Conservation (phyloP, 2,888 invertebrate species). For the Chloromyia formosa region DNA sequence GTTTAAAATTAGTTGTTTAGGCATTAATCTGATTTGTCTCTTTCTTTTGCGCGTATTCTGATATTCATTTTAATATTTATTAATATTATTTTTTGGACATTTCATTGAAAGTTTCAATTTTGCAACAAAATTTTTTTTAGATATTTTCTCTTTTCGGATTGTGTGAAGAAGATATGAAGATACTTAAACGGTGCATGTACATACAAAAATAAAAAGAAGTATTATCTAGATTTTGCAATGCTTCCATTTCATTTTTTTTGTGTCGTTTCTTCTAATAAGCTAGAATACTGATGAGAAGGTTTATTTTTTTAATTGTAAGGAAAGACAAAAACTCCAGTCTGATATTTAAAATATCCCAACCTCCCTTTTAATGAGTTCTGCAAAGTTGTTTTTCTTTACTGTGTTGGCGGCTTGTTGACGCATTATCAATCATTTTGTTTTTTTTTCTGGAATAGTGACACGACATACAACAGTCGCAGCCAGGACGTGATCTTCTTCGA, state of each 20-base stretch:
- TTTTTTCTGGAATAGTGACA: background rate
- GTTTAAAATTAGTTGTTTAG: constrained; percentile 18
- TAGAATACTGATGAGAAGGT: constrained; percentile 34
- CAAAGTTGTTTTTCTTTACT: too few relatives aligned
- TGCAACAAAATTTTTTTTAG: constrained; percentile 21
- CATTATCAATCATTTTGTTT: too few relatives aligned
- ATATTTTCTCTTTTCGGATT: background rate
- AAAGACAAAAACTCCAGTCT: too few relatives aligned
- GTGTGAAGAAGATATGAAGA: constrained; percentile 19
- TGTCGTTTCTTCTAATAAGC: background rate
- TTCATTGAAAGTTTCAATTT: background rate
- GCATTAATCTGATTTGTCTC: constrained; percentile 30
- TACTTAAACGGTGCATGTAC: background rate
- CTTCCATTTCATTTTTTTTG: too few relatives aligned
- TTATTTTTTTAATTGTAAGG: background rate
- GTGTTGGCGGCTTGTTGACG: too few relatives aligned
- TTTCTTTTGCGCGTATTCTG: too few relatives aligned
- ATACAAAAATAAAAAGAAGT: background rate
- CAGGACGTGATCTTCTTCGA: constrained; percentile 4
- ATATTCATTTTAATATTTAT: too few relatives aligned
- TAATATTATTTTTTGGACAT: constrained; percentile 1
- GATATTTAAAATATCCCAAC: too few relatives aligned
- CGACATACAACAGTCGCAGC: background rate
- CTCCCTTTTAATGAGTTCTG: too few relatives aligned
- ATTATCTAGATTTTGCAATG: too few relatives aligned